Conservation (phyloP, 2,113 vertebrate species). For the Antechinus stuartii region DNA sequence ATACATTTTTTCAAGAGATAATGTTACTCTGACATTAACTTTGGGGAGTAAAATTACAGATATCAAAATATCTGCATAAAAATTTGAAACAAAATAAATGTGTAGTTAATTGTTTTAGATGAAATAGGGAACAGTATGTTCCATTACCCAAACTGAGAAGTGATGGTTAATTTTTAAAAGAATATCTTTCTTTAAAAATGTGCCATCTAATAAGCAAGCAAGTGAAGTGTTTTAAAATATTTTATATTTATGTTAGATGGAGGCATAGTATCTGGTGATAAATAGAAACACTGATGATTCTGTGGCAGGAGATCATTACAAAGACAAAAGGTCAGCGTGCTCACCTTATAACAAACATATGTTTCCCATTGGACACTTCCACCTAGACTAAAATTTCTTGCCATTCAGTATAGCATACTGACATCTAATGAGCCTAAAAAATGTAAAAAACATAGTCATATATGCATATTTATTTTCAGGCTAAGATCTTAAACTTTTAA, state of each 20-base stretch:
- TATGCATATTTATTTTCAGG: background rate
- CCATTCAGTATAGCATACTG: slow-evolving; percentile 34
- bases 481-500: background rate
- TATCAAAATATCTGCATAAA: slow-evolving; percentile 18
- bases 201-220: slow-evolving; percentile 27
- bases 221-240: slow-evolving; percentile 42
- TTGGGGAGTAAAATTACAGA: background rate
- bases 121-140: slow-evolving; percentile 14
- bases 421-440: slow-evolving; percentile 13
- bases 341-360: slow-evolving; percentile 34
- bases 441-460: background rate
- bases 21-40: slow-evolving; percentile 1
- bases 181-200: slow-evolving; percentile 37
- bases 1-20: background rate
- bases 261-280: slow-evolving; percentile 42
- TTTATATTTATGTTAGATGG: slow-evolving; percentile 17
- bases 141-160: background rate
- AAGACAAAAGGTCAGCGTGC: slow-evolving; percentile 32
- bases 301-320: background rate
- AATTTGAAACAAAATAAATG: background rate
- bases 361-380: slow-evolving; percentile 41
- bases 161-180: background rate
- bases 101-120: slow-evolving; percentile 15
- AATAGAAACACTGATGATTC: slow-evolving; percentile 22
- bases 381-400: slow-evolving; percentile 22